A percentile compares a stretch with the other conserved stretches of the same genome.
Conservation (phyloP, 2,113 vertebrate genomes). For the Gila orcuttii region DNA sequence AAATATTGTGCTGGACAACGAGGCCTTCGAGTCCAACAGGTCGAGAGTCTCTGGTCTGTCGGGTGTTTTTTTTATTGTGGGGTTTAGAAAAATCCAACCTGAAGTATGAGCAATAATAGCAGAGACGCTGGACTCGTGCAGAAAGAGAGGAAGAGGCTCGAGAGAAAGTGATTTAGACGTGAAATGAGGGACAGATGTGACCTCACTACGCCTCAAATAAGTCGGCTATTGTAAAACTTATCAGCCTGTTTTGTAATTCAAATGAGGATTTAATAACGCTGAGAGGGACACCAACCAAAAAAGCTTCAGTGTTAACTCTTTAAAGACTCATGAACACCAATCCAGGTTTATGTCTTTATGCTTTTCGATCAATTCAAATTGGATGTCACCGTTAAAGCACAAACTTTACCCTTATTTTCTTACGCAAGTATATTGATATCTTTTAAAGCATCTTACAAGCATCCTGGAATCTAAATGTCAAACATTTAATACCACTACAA, state of each 20-base stretch:
- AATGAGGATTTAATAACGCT: background rate
- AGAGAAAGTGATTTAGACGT: background rate
- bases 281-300: background rate
- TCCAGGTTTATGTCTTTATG: background rate
- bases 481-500: background rate
- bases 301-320: background rate
- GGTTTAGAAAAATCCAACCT: background rate
- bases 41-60: background rate
- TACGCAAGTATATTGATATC: too few species aligned
- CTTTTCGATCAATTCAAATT: background rate
- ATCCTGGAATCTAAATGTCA: background rate
- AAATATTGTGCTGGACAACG: background rate
- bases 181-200: background rate
- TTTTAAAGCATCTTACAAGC: background rate
- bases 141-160: background rate
- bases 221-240: background rate
- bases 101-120: background rate
- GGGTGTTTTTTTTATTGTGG: background rate
- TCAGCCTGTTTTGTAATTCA: background rate
- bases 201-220: background rate
- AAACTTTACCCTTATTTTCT: too few species aligned
- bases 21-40: too few species aligned
- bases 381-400: too few species aligned
- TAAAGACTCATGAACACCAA: background rate
- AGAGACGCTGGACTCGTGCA: background rate